Conservation (phyloP, 2,888 invertebrate species). For the Drosophila fungiperda region DNA sequence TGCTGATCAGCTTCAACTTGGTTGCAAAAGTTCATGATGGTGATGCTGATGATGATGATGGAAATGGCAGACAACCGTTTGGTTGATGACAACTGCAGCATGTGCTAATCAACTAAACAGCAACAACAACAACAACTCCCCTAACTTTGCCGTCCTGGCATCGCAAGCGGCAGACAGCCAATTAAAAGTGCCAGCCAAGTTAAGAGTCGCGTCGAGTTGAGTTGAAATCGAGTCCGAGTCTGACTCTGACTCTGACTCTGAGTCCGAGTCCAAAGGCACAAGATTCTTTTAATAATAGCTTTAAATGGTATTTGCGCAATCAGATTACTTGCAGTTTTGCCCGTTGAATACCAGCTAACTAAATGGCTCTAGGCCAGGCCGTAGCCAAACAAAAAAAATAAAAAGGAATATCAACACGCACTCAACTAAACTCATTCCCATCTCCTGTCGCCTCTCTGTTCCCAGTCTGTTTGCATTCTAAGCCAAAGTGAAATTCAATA, state of each 20-base stretch:
- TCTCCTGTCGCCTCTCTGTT: neutral
- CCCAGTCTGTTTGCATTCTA: constrained; percentile 52
- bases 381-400: neutral
- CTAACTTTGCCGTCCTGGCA: constrained; percentile 9
- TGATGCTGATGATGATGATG: constrained; percentile 35
- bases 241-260: constrained; percentile 11
- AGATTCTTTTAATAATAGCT: constrained; percentile 68
- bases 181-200: constrained; percentile 64
- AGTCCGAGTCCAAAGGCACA: constrained; percentile 32
- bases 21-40: constrained; percentile 53
- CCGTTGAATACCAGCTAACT: constrained; percentile 54
- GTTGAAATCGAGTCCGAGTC: constrained; percentile 25
- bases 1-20: constrained; percentile 41
- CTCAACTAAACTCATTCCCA: constrained; percentile 20
- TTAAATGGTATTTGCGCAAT: constrained; percentile 65
- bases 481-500: constrained; percentile 69
- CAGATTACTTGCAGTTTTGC: constrained; percentile 53
- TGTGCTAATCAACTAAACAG: constrained; percentile 46
- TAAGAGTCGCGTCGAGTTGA: constrained; percentile 35
- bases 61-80: constrained; percentile 49
- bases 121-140: constrained; percentile 3
- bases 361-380: constrained; percentile 46
- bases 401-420: constrained; percentile 22
- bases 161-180: constrained; percentile 62
- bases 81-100: constrained; percentile 61